Conservation (phyloP, 2,888 invertebrate species). For the Apamea crenata region DNA sequence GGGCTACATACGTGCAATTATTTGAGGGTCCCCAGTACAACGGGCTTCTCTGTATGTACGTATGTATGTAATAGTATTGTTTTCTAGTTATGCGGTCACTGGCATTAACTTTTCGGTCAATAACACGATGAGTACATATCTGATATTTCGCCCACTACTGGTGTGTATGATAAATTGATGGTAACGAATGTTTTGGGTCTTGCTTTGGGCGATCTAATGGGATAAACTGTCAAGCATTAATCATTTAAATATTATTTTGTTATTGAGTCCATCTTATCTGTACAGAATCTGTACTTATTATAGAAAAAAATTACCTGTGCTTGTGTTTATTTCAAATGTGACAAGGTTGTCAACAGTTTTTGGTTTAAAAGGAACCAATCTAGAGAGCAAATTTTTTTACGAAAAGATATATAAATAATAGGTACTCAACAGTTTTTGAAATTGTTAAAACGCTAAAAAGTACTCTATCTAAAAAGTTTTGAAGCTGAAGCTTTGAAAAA, state of each 20-base stretch:
- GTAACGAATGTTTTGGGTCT: background rate
- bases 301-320: background rate
- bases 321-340: background rate
- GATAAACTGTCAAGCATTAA: background rate
- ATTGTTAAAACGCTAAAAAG: too few relatives aligned
- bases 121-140: slow-evolving; percentile 18
- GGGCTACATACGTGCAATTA: slow-evolving; percentile 69
- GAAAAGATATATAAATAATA: too few relatives aligned
- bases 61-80: slow-evolving; percentile 1
- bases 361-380: background rate
- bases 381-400: background rate
- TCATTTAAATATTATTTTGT: background rate
- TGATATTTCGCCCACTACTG: slow-evolving; percentile 41
- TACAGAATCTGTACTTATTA: background rate
- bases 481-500: too few relatives aligned
- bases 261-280: background rate
- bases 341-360: background rate
- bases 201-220: background rate
- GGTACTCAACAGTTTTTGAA: too few relatives aligned
- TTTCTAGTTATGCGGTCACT: slow-evolving; percentile 45
- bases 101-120: slow-evolving; percentile 34
- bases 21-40: slow-evolving; percentile 63
- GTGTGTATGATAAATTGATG: slow-evolving; percentile 24
- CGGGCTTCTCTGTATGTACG: background rate
- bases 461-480: too few relatives aligned